Evolutionary conservation across 2,888 invertebrate genomes (phyloP), one percentile per base, ranked within the genome.

Genomic region (Stenchaetothrips biformis): DNA sequence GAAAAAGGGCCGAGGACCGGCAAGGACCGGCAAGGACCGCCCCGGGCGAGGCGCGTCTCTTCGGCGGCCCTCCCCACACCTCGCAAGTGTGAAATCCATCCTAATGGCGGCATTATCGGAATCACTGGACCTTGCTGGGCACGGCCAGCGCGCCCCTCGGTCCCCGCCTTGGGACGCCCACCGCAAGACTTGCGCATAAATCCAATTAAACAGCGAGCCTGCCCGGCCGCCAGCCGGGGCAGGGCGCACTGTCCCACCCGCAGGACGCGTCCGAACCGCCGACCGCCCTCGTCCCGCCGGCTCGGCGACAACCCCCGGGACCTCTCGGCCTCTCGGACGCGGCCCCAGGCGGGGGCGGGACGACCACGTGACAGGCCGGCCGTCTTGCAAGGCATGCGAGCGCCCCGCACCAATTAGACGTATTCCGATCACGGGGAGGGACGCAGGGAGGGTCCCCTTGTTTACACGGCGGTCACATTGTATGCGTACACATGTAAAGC

Each of bases 101-200:
- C 67, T 74, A 74, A 74, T 74, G 67, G 67, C 11, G 7, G 67
- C 67, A 74, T 74, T 74, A 74, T 74, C 67, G 67, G 25, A 74
- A 74, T 74, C 67, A 74, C 67, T 74, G 67, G 67, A 74, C 67
- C 67, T 25, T 74, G 67, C 67, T 11, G 67, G 25, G 67, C 25
- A 74, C 25, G 25, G 8, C 67, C 53, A 13, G 13, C 53, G n/a
- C 67, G n/a, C 21, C n/a, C 67, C 67, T 21, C 67, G 67, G n/a
- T 9, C 67, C 25, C 67, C 67, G 67, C 25, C 67, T 16, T 59
- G 18, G 37, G 59, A 25, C 67, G 67, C 67, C 67, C 67, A 25
- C 67, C 67, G 67, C 67, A 74, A 74, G 67, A 25, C 67, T 74
- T 74, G 25, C 67, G 67, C 67, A 74, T 74, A 74, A 74, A 74